These are phyloP conservation scores for Falco naumanni DNA, from an alignment of 2,797 vertebrate genomes.

Conservation along the genomic window DNA sequence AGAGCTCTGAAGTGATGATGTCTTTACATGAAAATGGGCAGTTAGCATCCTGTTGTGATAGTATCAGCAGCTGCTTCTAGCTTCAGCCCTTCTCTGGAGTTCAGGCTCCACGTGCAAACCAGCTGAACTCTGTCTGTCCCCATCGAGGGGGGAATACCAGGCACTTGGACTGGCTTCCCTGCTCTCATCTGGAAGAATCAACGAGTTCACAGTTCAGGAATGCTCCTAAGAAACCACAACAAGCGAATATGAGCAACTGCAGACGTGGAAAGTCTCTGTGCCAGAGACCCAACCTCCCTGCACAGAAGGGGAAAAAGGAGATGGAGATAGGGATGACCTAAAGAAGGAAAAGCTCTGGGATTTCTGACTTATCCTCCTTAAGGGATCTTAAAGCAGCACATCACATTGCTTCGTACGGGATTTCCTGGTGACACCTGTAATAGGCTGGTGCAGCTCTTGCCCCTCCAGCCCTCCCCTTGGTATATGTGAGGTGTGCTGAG, in stretches of 20 bases:
- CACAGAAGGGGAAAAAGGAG: not conserved
- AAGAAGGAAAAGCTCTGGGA: not conserved
- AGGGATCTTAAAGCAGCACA: not conserved
- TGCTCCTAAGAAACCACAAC: conserved; percentile 16
- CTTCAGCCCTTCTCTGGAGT: not conserved
- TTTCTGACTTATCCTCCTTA: not conserved
- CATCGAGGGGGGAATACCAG: not conserved
- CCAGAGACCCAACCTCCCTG: not conserved
- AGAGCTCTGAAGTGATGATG: conserved; percentile 1
- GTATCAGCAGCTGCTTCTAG: not conserved
- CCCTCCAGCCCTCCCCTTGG: not conserved
- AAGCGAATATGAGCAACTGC: not conserved
- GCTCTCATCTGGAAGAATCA: not conserved
- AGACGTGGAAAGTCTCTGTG: not conserved
- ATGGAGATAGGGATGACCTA: not conserved
- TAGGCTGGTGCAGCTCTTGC: not conserved
- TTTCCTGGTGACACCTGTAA: not conserved
- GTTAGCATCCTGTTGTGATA: not conserved
- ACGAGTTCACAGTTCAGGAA: not conserved
- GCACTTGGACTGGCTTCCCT: not conserved
- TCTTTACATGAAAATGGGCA: conserved; percentile 15
- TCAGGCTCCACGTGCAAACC: not conserved
- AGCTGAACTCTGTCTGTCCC: not conserved
- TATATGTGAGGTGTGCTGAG: not conserved
- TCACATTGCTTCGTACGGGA: not conserved